Conservation (phyloP, 2,888 invertebrate genomes). For the Amphipyra tragopoginis region DNA sequence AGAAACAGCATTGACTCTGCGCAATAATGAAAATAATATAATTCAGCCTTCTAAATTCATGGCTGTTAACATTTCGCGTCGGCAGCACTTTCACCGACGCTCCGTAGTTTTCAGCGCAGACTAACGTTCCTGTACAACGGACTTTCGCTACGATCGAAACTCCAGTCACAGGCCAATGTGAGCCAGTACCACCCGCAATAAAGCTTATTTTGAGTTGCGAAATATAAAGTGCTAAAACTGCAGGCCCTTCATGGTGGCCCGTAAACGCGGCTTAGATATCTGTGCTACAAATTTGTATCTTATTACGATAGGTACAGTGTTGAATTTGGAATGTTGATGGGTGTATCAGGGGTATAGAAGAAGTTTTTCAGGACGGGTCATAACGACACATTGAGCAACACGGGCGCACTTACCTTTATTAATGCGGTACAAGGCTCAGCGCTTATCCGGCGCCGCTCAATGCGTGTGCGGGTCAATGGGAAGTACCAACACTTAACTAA, state of each 20-base stretch:
- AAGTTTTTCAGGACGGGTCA: conserved; percentile 86
- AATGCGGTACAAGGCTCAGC: conserved; percentile 84
- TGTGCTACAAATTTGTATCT: conserved; percentile 60
- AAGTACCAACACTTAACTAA: conserved; percentile 69
- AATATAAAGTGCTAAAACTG: conserved; percentile 71
- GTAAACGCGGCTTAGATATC: conserved; percentile 71
- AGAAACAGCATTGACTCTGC: conserved; percentile 8
- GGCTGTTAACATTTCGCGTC: conserved; percentile 64
- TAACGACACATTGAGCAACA: conserved; percentile 87
- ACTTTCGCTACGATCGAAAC: conserved; percentile 73
- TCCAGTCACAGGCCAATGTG: conserved; percentile 51
- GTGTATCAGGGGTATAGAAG: conserved; percentile 71
- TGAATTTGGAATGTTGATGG: conserved; percentile 58
- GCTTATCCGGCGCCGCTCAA: conserved; percentile 70
- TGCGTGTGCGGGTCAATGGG: conserved; percentile 72
- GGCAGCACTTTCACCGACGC: conserved; percentile 72
- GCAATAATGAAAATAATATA: conserved; percentile 44
- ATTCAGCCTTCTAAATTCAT: conserved; percentile 58
- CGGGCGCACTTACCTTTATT: conserved; percentile 86
- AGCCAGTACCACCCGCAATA: conserved; percentile 60
- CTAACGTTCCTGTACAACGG: conserved; percentile 63
- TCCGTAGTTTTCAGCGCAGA: conserved; percentile 72
- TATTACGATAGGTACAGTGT: conserved; percentile 57
- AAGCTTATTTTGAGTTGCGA: conserved; percentile 68
- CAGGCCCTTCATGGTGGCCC: conserved; percentile 75